These are phyloP conservation scores for Lithobates sylvaticus DNA, from an alignment of 2,797 vertebrate genomes.

Conservation along the genomic window DNA sequence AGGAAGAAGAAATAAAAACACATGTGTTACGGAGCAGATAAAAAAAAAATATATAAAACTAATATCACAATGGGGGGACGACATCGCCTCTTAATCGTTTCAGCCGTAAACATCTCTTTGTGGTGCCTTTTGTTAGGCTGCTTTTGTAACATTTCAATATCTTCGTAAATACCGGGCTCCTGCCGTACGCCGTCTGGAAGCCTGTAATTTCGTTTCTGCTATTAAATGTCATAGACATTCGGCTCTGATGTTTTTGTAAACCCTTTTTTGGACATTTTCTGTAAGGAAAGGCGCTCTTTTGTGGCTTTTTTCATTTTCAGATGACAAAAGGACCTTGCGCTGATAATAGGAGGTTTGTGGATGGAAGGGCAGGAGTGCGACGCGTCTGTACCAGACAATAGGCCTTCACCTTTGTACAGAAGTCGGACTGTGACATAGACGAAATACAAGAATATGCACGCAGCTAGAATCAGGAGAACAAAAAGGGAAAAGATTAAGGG, in stretches of 20 bases:
- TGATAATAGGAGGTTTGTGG: not conserved
- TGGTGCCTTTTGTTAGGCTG: conserved; percentile 4
- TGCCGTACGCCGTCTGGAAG: not conserved
- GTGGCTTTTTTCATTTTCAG: not conserved
- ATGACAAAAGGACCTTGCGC: not conserved
- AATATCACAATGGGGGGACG: conserved; percentile 4
- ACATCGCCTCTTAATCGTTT: not conserved
- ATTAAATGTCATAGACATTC: conserved; percentile 36
- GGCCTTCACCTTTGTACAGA: no score
- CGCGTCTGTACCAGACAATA: not conserved
- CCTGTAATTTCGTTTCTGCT: conserved; percentile 8
- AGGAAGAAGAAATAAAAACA: not conserved
- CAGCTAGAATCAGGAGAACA: no score
- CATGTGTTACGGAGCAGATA: conserved; percentile 21
- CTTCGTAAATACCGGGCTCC: conserved; percentile 5
- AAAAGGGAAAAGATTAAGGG: no score
- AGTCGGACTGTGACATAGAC: no score
- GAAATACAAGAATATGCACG: no score
- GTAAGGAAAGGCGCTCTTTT: not conserved
- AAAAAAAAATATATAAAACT: conserved; percentile 8
- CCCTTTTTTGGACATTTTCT: not conserved
- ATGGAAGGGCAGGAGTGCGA: not conserved
- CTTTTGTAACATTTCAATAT: conserved; percentile 38
- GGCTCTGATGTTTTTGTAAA: not conserved
- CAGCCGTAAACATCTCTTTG: conserved; percentile 25